phyloP scores from a whole-genome alignment of 2,797 vertebrate species.

The Pogonophryne albipinna region DNA sequence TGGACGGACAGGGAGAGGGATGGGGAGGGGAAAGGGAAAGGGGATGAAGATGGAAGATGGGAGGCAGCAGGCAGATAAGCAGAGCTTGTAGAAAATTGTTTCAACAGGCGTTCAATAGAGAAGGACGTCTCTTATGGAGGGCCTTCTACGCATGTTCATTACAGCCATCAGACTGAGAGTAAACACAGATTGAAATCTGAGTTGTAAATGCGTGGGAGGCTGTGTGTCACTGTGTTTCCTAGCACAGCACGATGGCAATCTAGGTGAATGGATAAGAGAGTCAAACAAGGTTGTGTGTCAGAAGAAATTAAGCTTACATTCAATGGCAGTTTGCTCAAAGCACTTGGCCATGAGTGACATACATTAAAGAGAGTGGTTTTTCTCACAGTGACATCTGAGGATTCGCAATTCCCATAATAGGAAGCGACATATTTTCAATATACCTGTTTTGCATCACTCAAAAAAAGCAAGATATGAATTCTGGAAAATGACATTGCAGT shows the following conservation, averaged over 20 bases:
- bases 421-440: too few relatives aligned
- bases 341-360: not conserved
- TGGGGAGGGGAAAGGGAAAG: constrained; percentile 7
- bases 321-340: constrained; percentile 18
- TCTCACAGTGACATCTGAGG: too few relatives aligned
- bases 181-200: constrained; percentile 49
- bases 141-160: constrained; percentile 45
- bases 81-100: constrained; percentile 47
- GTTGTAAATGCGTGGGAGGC: constrained; percentile 26
- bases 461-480: too few relatives aligned
- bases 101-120: constrained; percentile 40
- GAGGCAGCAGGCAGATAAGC: constrained; percentile 35
- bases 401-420: too few relatives aligned
- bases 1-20: constrained; percentile 19
- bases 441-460: too few relatives aligned
- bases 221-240: constrained; percentile 12
- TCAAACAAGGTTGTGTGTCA: constrained; percentile 35
- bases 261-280: constrained; percentile 32
- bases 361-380: too few relatives aligned
- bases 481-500: too few relatives aligned
- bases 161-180: constrained; percentile 49
- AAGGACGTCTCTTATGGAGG: constrained; percentile 49
- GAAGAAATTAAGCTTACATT: constrained; percentile 18
- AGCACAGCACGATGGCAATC: constrained; percentile 7
- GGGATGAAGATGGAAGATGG: constrained; percentile 41